Base-by-base conservation (phyloP, 1,140 invertebrate genomes). In the Chymomyza costata region DNA sequence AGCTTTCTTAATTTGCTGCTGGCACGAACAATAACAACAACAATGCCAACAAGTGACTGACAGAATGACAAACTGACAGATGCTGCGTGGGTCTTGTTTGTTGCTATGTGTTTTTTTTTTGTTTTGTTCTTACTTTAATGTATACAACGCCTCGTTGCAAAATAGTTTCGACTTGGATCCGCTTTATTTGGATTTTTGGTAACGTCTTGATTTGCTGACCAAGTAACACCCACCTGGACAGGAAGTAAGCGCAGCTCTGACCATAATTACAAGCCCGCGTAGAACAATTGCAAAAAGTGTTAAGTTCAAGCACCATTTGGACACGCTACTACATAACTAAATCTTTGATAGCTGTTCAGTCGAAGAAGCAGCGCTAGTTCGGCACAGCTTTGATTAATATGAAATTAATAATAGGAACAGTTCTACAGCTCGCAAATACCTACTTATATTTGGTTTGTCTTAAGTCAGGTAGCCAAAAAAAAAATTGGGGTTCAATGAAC, bases 341-440 rank as follows among this genome's bases (percentile, higher is more conserved):
- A 13, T 34, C 13, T 34, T 5, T 34, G 3, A 10, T 34, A 14
- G n/a, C n/a, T n/a, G n/a, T n/a, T n/a, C n/a, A 10, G 32, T 34
- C 32, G 32, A 25, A 25, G 8, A 3, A 8, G 32, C 13, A 3
- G 32, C 3, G 3, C 3, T 15, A 21, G 37, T 52, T 41, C 44
- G 30, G 25, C 50, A 45, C 58, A 41, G 59, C 55, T 53, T 73
- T 80, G 64, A 73, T 80, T 80, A 80, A 80, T 80, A 65, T 53
- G 68, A 68, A 62, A 73, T 81, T 80, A 80, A 80, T 80, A 81
- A 80, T 65, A 57, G 55, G 25, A 28, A 28, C 25, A 10, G 10
- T 28, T 5, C n/a, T n/a, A 28, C 5, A n/a, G n/a, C n/a, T n/a
- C n/a, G n/a, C n/a, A n/a, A n/a, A n/a, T n/a, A n/a, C n/a, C n/a